phyloP scores from a whole-genome alignment of 2,888 invertebrate genomes.

The Electrophaes corylata region DNA sequence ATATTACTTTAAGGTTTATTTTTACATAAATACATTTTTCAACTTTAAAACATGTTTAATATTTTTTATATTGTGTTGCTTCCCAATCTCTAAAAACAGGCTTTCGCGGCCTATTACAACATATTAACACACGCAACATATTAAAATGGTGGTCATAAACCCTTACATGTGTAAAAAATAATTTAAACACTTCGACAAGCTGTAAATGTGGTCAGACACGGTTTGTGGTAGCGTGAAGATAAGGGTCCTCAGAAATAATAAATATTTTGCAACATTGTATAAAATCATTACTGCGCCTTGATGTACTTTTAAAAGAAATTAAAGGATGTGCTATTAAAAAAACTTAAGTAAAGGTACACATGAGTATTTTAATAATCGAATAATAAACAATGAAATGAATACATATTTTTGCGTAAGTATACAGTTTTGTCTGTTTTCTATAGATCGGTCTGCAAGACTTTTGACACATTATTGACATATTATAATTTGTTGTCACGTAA shows the following conservation, averaged over 20 bases:
- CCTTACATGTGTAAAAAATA: constrained; percentile 37
- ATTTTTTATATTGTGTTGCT: not conserved
- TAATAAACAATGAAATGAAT: too few relatives aligned
- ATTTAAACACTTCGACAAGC: constrained; percentile 46
- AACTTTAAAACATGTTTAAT: too few relatives aligned
- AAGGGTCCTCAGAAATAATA: constrained; percentile 27
- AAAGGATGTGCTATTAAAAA: not conserved
- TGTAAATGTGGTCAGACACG: constrained; percentile 50
- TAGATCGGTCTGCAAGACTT: too few relatives aligned
- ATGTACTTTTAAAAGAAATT: not conserved
- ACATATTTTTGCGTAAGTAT: too few relatives aligned
- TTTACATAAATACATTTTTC: too few relatives aligned
- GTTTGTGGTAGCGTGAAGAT: constrained; percentile 44
- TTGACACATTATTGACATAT: too few relatives aligned
- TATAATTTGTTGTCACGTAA: too few relatives aligned
- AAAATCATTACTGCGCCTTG: not conserved
- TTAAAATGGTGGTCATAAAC: constrained; percentile 28
- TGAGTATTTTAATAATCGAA: too few relatives aligned
- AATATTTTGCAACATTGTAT: constrained; percentile 14
- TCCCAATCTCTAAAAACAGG: not conserved
- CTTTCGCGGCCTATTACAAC: constrained; percentile 30
- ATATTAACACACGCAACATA: constrained; percentile 37
- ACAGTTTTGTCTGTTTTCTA: too few relatives aligned
- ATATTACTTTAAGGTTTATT: too few relatives aligned
- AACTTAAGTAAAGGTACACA: not conserved